Base-by-base conservation (phyloP, 2,888 invertebrate genomes). In the Acanthoscelides obtectus region DNA sequence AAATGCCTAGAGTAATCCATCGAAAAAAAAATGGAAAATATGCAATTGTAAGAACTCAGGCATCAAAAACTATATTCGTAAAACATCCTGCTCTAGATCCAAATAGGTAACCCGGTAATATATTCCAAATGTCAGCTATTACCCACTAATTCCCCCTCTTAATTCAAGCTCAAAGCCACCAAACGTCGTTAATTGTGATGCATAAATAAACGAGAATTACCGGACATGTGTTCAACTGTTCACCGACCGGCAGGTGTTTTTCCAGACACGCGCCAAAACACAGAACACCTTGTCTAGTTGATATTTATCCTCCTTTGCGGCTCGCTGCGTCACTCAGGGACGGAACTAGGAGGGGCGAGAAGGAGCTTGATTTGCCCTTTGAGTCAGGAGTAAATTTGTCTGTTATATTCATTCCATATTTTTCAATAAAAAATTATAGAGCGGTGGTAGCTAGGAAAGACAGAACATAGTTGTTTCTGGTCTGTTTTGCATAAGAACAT, bases 141-240 rank as follows among this genome's bases (percentile, higher is more conserved):
- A 45, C 45, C n/a, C n/a, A 45, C 45, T 45, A 45, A 45, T 45
- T 45, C 45, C 45, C 45, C 45, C 17, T 12, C 45, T 45, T 45
- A 45, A 45, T 45, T 45, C 45, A 45, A 45, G 45, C 45, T 45
- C 45, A 45, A 45, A 45, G 45, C 45, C 3, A 12, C 45, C 45
- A 45, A 45, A 45, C 45, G 45, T 45, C 45, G 17, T 45, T 45
- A 45, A 45, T 45, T 45, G 45, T 45, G 45, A 45, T 45, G 45
- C 45, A 45, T 45, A 45, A 6, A 45, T 45, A 45, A 45, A 45
- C 45, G 45, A 45, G 45, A 45, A 45, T 45, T 83, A 82, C 82
- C 45, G 79, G 80, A 82, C 82, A 83, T 82, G 80, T 83, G 82
- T 77, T 78, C 74, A 73, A 76, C 6, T 83, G 82, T 77, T 78